Conservation (phyloP, 2,113 vertebrate genomes). For the Hydropotes inermis region DNA sequence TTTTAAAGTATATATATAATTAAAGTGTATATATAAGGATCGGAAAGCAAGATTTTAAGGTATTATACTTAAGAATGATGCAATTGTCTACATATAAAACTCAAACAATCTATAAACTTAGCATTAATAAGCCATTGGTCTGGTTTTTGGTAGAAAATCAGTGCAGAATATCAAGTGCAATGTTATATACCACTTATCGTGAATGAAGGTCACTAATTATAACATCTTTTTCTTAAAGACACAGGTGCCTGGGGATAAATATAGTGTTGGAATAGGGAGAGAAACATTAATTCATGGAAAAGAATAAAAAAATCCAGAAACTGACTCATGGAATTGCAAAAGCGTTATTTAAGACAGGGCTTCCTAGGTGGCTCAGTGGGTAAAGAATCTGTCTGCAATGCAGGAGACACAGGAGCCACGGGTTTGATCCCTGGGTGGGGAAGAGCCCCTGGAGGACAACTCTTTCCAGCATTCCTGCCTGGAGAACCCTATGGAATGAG, state of each 20-base stretch:
- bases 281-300: neutral
- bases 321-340: neutral
- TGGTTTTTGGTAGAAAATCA: neutral
- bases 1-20: neutral
- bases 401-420: neutral
- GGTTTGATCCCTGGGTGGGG: neutral
- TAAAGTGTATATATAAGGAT: neutral
- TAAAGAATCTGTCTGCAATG: neutral
- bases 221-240: neutral
- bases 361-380: neutral
- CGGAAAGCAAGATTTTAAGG: neutral
- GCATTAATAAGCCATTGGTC: neutral
- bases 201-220: neutral
- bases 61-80: neutral
- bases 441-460: neutral
- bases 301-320: neutral
- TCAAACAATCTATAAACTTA: neutral
- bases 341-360: neutral
- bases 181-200: rapidly evolving
- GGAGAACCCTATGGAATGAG: rapidly evolving
- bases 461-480: neutral
- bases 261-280: neutral
- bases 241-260: no score
- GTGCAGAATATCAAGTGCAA: rapidly evolving
- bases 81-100: neutral